Base-by-base conservation (phyloP, 2,888 invertebrate genomes). In the Melanotus villosus region DNA sequence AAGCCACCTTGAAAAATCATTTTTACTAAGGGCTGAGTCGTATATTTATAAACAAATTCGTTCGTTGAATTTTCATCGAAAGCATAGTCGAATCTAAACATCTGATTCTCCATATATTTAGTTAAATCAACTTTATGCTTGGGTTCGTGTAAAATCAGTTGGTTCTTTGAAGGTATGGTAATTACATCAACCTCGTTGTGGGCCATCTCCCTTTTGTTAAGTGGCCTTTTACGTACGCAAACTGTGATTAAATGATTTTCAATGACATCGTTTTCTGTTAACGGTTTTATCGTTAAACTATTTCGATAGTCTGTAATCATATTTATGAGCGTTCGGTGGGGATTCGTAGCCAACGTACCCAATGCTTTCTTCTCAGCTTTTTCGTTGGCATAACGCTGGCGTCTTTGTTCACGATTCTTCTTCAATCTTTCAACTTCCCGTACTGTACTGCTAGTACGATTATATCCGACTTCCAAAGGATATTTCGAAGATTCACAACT, bases 1-100 rank as follows among this genome's bases (percentile, higher is more conserved):
- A 98, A 98, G 45, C 98, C 98, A 68, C 97, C 96, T 77, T 99
- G 98, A 86, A 99, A 99, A 82, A 99, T 95, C 65, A 97, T 98
- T 86, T 96, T 94, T 60, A 99, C 98, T 77, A 99, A 87, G 6
- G 99, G 99, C 85, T 97, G 96, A 38, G 99, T 99, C 71, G 99
- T 98, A 85, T 97, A 94, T 93, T 94, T 96, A 87, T 99, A 99
- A 76, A 99, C 98, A 82, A 97, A 90, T 86, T 98, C 97, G 85
- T 99, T 99, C 80, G 92, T 92, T 83, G 96, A 94, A 19, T 91
- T 90, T 83, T 99, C 99, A 87, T 99, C 98, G 85, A 99, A 99
- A 57, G 97, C 96, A 87, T 98, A 99, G 87, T 99, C 99, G 85
- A 98, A 99, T 75, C 98, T 90, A 86, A 99, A 99, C 84, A 94